Percentiles rank a stretch among this genome's conserved stretches.
Evolutionary conservation across 1,140 invertebrate genomes (phyloP).

Genomic region (Brachionus angularis): DNA sequence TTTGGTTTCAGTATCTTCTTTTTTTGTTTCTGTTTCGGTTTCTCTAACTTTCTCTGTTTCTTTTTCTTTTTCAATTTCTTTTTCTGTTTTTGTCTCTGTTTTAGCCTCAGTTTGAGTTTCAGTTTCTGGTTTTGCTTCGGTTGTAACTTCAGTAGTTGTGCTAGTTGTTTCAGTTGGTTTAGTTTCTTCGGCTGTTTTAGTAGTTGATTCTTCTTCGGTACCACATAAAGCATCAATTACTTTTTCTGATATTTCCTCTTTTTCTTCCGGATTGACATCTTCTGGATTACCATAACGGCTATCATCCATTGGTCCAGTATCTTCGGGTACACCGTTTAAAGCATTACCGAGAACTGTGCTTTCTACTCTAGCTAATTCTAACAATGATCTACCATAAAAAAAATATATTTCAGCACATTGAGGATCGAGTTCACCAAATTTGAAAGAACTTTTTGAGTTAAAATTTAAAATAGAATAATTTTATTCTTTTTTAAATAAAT

Average conservation of each 20-base stretch:
- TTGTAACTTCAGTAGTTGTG: background rate
- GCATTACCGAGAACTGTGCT: constrained; percentile 72
- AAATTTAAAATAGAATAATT: no score
- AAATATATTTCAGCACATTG: constrained; percentile 79
- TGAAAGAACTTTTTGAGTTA: no score
- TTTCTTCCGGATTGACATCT: background rate
- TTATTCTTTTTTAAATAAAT: no score
- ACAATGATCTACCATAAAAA: constrained; percentile 71
- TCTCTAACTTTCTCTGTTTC: constrained; percentile 50
- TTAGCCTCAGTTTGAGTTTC: constrained; percentile 46
- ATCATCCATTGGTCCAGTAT: constrained; percentile 40
- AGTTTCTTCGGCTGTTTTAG: background rate
- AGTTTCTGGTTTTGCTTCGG: constrained; percentile 49
- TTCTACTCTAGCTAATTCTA: constrained; percentile 75
- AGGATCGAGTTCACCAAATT: constrained; percentile 70
- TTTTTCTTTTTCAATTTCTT: constrained; percentile 44
- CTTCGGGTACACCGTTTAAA: constrained; percentile 62
- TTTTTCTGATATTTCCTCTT: constrained; percentile 44
- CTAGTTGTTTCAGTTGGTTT: constrained; percentile 38
- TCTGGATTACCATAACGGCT: constrained; percentile 40
- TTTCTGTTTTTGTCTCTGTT: constrained; percentile 46
- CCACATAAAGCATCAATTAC: constrained; percentile 51
- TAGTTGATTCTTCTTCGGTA: constrained; percentile 8
- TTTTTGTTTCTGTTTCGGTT: constrained; percentile 27
- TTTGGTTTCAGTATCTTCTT: background rate